Evolutionary conservation across 2,113 vertebrate genomes (phyloP).

Genomic region (Hiodon alosoides): DNA sequence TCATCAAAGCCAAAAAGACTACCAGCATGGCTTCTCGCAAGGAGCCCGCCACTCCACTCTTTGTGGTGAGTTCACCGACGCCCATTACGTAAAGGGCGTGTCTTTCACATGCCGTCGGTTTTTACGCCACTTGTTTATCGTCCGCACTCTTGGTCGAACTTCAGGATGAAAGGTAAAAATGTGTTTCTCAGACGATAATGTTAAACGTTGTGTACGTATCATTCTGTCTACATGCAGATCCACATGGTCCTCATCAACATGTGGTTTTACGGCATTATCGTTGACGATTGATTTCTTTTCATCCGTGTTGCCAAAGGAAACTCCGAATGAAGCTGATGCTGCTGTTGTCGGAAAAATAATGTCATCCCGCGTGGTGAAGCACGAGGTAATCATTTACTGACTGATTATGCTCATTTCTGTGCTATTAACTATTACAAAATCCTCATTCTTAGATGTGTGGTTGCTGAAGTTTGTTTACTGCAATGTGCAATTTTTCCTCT

Average conservation of each 20-base stretch:
- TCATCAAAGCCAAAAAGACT: constrained; percentile 83
- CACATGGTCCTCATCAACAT: too few species aligned
- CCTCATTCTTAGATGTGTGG: neutral
- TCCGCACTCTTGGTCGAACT: too few species aligned
- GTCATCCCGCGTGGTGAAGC: constrained; percentile 82
- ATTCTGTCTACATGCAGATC: too few species aligned
- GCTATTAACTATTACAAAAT: neutral
- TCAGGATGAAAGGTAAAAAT: too few species aligned
- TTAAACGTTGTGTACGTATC: too few species aligned
- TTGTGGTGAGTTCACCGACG: constrained; percentile 73
- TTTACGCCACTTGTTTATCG: neutral
- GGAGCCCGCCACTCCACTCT: constrained; percentile 81
- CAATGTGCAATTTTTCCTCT: neutral
- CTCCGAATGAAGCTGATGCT: constrained; percentile 94
- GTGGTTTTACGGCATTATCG: too few species aligned
- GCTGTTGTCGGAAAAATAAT: constrained; percentile 98
- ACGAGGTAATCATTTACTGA: constrained; percentile 71
- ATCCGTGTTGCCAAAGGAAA: constrained; percentile 67
- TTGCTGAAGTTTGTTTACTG: neutral
- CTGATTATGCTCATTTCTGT: neutral
- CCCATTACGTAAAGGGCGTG: neutral
- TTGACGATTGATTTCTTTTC: constrained; percentile 5
- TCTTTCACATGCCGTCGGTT: too few species aligned
- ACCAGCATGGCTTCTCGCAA: constrained; percentile 57
- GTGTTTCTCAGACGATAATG: too few species aligned